Base-by-base conservation (phyloP, 1,140 invertebrate species). In the Choristoneura fumiferana region DNA sequence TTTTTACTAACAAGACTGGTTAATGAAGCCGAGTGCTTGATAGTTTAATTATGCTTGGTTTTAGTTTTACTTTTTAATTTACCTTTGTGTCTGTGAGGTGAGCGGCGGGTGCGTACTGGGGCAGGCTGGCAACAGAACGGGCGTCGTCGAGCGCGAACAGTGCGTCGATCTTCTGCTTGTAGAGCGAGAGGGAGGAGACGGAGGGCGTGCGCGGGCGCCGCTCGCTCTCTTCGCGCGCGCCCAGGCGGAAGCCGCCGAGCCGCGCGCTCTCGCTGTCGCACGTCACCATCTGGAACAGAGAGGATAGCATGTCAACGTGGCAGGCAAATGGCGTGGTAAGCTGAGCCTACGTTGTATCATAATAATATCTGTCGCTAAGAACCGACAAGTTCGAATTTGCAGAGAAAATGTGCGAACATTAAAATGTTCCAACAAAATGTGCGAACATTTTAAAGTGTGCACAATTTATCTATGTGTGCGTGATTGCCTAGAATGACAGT, bases 131-230 rank as follows among this genome's bases (percentile, higher is more conserved):
- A 49, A 89, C 69, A 14, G 87, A 87, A 10, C 86, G 74, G n/a
- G 61, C 77, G 67, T 95, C 95, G 65, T 95, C 95, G 78, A 29
- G 22, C 22, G 22, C 22, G 22, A 96, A 96, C 75, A 96, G 93
- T 2, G 94, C 92, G 85, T 96, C 95, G 68, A 96, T 97, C 77
- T 94, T 93, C 69, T 94, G 93, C 83, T 95, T 95, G 85, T 94
- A 94, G 40, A 93, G 90, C n/a, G 92, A 93, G 57, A 92, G 87
- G 54, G 90, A 90, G 65, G 92, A 93, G 67, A 93, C 91, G 67
- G 92, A 91, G 14, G 76, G 71, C 22, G 85, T 67, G 15, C 82
- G 87, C 71, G 89, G 72, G 67, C 88, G 78, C 70, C 89, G 71
- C 71, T 81, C 67, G 78, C 87, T 86, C 73, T 83, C 74, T 34